A percentile compares a stretch with the other conserved stretches of the same genome.
Evolutionary conservation across 2,113 vertebrate species (phyloP).

Genomic region (Anhinga rufa): DNA sequence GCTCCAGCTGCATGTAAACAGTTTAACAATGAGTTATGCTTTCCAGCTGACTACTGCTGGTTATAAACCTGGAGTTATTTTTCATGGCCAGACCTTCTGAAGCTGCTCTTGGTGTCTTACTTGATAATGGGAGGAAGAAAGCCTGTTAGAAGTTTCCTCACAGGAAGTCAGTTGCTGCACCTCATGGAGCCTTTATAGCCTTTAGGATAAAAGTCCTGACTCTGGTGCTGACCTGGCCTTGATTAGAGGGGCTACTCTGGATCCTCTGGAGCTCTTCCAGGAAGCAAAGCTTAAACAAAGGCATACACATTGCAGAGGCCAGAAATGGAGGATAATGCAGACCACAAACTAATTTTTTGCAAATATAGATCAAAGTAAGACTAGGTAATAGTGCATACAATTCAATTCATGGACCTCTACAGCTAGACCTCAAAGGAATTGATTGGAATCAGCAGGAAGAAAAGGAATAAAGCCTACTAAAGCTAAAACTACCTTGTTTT

Average conservation of each 20-base stretch:
- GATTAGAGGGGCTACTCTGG: background rate
- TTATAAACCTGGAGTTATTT: background rate
- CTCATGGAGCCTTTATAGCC: background rate
- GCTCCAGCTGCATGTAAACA: background rate
- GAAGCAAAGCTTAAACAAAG: background rate
- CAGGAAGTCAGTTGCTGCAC: background rate
- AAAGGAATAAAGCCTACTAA: background rate
- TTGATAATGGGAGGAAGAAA: background rate
- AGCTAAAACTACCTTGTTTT: background rate
- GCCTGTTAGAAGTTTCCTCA: background rate
- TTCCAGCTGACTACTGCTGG: background rate
- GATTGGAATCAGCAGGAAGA: background rate
- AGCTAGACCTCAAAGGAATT: background rate
- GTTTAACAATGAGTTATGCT: background rate
- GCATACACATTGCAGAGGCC: background rate
- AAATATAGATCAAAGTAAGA: background rate
- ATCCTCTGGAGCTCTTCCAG: background rate
- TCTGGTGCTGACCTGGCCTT: background rate
- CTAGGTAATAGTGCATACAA: background rate
- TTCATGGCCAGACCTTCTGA: background rate
- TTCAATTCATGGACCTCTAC: background rate
- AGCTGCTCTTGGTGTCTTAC: background rate
- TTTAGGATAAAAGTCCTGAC: background rate
- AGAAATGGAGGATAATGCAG: background rate
- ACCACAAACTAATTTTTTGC: background rate